Percentiles rank a stretch among this genome's conserved stretches.
Evolutionary conservation across 2,797 vertebrate genomes (phyloP).

Genomic region (Zalophus californianus): DNA sequence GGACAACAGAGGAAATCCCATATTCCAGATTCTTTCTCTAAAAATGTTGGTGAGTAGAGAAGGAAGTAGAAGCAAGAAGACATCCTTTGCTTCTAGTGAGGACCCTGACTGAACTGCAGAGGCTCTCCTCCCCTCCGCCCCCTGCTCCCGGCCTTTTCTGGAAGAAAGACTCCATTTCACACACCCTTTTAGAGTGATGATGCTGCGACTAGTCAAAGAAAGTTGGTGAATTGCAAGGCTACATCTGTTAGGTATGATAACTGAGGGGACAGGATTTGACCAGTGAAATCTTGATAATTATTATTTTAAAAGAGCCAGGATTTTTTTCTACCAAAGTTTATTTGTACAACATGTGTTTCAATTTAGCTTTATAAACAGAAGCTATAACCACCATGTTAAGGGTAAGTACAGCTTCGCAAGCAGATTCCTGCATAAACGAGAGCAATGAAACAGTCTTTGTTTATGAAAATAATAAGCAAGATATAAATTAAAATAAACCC

Average conservation of each 20-base stretch:
- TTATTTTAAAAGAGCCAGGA: conserved; percentile 75
- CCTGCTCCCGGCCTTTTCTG: not conserved
- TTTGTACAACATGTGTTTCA: conserved; percentile 82
- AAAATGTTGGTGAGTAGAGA: conserved; percentile 2
- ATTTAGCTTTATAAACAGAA: conserved; percentile 82
- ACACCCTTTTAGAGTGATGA: not conserved
- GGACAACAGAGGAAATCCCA: not conserved
- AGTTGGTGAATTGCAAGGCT: not conserved
- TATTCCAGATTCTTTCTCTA: not conserved
- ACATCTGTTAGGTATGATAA: not conserved
- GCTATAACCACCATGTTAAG: conserved; percentile 68
- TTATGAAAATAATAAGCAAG: conserved; percentile 69
- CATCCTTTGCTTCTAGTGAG: not conserved
- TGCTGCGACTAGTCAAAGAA: not conserved
- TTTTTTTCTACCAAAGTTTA: conserved; percentile 73
- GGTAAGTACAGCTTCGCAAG: conserved; percentile 66
- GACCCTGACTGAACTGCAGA: not conserved
- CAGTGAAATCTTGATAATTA: conserved; percentile 69
- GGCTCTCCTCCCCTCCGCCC: rapidly evolving
- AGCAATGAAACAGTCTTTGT: conserved; percentile 63
- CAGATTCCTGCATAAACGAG: conserved; percentile 74
- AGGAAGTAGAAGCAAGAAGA: conserved; percentile 28
- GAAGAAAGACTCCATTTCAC: not conserved
- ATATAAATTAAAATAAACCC: not conserved
- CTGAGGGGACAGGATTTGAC: not conserved